These are phyloP conservation scores for Himalopsyche tibetana DNA, from an alignment of 2,888 invertebrate species.

Conservation along the genomic window DNA sequence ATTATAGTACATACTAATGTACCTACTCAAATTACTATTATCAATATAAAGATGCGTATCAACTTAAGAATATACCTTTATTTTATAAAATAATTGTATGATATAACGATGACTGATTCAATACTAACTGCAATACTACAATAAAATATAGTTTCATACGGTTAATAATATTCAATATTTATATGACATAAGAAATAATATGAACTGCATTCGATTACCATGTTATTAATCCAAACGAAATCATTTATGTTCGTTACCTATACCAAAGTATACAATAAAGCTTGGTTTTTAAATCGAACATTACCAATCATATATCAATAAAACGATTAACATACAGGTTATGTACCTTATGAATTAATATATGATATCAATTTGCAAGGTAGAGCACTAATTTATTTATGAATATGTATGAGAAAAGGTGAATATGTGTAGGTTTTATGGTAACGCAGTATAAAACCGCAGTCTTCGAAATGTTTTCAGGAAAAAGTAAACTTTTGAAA, in stretches of 20 bases:
- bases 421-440: background rate
- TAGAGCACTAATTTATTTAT: conserved; percentile 27
- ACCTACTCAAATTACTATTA: background rate
- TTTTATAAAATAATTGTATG: background rate
- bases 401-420: conserved; percentile 36
- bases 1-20: background rate
- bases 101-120: background rate
- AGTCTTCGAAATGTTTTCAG: background rate
- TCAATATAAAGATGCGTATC: background rate
- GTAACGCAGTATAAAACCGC: background rate
- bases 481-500: background rate
- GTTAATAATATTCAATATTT: too few relatives aligned
- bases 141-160: too few relatives aligned
- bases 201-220: too few relatives aligned
- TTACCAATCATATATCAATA: conserved; percentile 15
- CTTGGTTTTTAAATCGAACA: conserved; percentile 1
- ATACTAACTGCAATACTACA: too few relatives aligned
- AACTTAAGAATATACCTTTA: background rate
- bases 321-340: background rate
- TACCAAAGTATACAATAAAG: too few relatives aligned
- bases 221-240: too few relatives aligned
- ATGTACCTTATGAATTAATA: conserved; percentile 38
- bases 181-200: too few relatives aligned
- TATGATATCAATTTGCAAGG: conserved; percentile 40
- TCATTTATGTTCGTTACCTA: too few relatives aligned